Percentiles rank a stretch among this genome's conserved stretches.
Conservation (phyloP, 2,797 vertebrate species). For the Pangasius macronema region DNA sequence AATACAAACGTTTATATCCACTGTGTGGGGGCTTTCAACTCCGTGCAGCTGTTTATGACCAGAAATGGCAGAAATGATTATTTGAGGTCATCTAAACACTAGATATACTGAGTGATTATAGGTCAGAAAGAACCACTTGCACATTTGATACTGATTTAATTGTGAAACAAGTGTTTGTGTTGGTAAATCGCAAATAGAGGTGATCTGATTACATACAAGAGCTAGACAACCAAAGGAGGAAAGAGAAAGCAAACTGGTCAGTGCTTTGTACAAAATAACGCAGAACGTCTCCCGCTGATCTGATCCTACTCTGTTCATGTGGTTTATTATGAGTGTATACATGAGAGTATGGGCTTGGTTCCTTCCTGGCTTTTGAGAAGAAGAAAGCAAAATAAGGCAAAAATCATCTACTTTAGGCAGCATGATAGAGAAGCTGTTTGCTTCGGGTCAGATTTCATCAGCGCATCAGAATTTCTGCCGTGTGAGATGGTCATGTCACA, state of each 20-base stretch:
- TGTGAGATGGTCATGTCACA: background rate
- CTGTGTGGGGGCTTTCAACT: background rate
- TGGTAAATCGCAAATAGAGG: background rate
- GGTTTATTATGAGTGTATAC: background rate
- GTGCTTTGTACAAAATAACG: background rate
- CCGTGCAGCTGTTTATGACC: background rate
- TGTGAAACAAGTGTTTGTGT: background rate
- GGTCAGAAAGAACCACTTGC: background rate
- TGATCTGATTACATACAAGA: slow-evolving; percentile 7
- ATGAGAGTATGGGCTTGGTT: background rate
- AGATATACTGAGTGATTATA: no score
- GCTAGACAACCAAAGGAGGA: background rate
- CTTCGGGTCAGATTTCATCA: background rate
- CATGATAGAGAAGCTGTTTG: background rate
- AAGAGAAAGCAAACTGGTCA: background rate
- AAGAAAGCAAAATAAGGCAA: background rate
- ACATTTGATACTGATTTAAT: slow-evolving; percentile 9
- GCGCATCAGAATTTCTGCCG: background rate
- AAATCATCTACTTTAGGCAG: background rate
- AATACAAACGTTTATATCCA: background rate
- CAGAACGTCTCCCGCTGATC: background rate
- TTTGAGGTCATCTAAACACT: background rate
- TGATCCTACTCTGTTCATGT: background rate
- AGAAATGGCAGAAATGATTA: background rate
- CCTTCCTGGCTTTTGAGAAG: background rate